phyloP scores from a whole-genome alignment of 2,888 invertebrate species.

The Drosophila ustulata region DNA sequence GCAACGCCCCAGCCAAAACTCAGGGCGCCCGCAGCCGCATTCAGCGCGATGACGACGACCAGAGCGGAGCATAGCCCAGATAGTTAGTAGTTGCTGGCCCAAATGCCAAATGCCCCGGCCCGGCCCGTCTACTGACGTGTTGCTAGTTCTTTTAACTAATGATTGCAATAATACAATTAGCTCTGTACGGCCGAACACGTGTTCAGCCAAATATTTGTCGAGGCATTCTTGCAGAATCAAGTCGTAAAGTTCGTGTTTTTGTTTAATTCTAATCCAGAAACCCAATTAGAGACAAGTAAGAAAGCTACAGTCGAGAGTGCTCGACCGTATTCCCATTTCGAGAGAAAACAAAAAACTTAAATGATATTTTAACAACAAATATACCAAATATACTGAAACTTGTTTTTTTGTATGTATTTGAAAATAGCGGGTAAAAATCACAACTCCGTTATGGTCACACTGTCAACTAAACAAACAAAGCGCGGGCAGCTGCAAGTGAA shows the following conservation, averaged over 20 bases:
- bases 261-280: not conserved
- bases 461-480: too few relatives aligned
- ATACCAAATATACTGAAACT: too few relatives aligned
- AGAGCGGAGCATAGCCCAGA: slow-evolving; percentile 15
- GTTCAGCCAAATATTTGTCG: not conserved
- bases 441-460: too few relatives aligned
- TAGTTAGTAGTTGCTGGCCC: slow-evolving; percentile 44
- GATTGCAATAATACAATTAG: slow-evolving; percentile 5
- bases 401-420: too few relatives aligned
- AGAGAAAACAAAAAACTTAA: too few relatives aligned
- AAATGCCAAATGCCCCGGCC: slow-evolving; percentile 32
- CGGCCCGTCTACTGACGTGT: slow-evolving; percentile 62
- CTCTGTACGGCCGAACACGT: not conserved
- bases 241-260: not conserved
- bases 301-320: too few relatives aligned
- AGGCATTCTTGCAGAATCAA: not conserved
- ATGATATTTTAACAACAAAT: too few relatives aligned
- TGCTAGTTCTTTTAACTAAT: slow-evolving; percentile 22
- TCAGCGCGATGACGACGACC: slow-evolving; percentile 35
- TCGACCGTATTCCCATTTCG: too few relatives aligned
- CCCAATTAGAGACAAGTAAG: not conserved
- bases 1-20: slow-evolving; percentile 56
- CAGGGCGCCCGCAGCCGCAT: slow-evolving; percentile 13
- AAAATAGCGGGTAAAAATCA: too few relatives aligned
- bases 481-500: too few relatives aligned